These are phyloP conservation scores for Psephotus haematonotus DNA, from an alignment of 2,113 vertebrate species.

Conservation along the genomic window DNA sequence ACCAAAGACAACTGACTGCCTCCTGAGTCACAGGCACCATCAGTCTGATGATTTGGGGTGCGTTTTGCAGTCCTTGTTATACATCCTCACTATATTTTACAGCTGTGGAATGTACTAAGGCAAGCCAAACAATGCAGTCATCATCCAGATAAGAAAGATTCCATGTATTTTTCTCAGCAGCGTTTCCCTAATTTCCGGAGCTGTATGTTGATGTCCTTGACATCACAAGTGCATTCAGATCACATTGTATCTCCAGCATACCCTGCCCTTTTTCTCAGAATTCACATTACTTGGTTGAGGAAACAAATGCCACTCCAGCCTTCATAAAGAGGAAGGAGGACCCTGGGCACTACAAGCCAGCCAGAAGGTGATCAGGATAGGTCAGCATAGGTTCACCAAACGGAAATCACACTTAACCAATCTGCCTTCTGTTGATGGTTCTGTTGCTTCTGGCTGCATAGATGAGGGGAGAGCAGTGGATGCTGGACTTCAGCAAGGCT, in stretches of 20 bases:
- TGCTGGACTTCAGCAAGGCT: neutral
- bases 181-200: neutral
- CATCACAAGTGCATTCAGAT: neutral
- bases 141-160: neutral
- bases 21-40: rapidly evolving
- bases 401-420: neutral
- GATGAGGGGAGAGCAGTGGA: neutral
- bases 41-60: neutral
- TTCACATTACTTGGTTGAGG: neutral
- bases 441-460: neutral
- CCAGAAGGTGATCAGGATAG: neutral
- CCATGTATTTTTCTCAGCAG: neutral
- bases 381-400: neutral
- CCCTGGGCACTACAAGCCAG: neutral
- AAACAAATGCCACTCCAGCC: neutral
- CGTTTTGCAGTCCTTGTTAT: neutral
- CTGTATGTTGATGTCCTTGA: neutral
- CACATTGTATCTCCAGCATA: neutral
- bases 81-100: neutral
- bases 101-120: neutral
- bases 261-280: neutral
- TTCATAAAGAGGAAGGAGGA: neutral
- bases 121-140: neutral
- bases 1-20: neutral
- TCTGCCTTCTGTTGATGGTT: too few relatives aligned